These are phyloP conservation scores for Oreortyx pictus DNA, from an alignment of 2,797 vertebrate genomes.

Conservation along the genomic window DNA sequence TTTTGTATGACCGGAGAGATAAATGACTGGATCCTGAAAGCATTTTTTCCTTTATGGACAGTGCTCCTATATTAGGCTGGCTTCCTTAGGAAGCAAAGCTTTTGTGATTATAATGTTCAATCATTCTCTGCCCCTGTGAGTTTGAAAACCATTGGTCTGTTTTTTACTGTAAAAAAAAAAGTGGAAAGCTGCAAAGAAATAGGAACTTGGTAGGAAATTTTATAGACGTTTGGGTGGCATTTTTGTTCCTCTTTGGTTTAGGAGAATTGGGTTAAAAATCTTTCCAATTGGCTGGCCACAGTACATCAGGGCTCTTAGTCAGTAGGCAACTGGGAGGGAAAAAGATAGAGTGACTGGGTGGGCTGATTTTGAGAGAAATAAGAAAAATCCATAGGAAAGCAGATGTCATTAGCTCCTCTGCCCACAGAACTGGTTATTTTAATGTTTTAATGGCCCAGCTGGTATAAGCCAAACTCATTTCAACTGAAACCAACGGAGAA, in stretches of 20 bases:
- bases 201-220: background rate
- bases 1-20: background rate
- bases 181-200: background rate
- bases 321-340: background rate
- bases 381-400: slow-evolving; percentile 24
- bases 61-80: background rate
- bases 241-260: background rate
- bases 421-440: slow-evolving; percentile 29
- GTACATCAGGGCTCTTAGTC: background rate
- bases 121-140: rapidly evolving
- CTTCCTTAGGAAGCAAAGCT: background rate
- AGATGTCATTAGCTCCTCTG: slow-evolving; percentile 31
- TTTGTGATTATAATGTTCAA: background rate
- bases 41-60: background rate
- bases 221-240: background rate
- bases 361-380: background rate
- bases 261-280: background rate
- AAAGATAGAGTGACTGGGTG: background rate
- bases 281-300: background rate
- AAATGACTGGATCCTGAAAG: background rate
- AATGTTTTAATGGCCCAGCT: background rate
- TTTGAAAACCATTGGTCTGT: background rate
- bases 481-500: background rate
- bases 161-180: background rate
- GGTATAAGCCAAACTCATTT: background rate